phyloP scores from a whole-genome alignment of 2,888 invertebrate genomes.

The Trachelus troglodyta region DNA sequence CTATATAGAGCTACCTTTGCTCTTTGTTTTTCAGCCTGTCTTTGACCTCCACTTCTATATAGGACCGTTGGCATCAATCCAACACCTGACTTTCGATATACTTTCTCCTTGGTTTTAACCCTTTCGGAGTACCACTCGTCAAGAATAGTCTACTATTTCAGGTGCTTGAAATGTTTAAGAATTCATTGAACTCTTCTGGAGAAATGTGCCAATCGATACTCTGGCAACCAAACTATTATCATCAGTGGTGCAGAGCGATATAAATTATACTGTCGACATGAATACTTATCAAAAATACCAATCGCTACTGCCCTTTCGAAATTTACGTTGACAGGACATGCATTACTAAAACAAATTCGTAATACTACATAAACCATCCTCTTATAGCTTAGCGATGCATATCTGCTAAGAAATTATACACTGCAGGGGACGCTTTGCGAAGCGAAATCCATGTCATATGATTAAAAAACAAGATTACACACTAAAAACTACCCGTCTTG shows the following conservation, averaged over 20 bases:
- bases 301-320: neutral
- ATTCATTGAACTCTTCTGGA: neutral
- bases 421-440: neutral
- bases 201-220: neutral
- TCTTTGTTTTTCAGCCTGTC: neutral
- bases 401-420: neutral
- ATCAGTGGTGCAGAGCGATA: neutral
- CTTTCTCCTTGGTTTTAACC: neutral
- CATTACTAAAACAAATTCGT: neutral
- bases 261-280: neutral
- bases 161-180: neutral
- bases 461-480: neutral
- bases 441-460: neutral
- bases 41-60: neutral
- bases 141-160: neutral
- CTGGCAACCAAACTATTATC: neutral
- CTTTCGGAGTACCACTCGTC: neutral
- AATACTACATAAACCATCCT: neutral
- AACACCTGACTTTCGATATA: neutral
- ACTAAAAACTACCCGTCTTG: neutral
- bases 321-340: conserved; percentile 2
- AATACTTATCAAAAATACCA: neutral
- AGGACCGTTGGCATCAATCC: neutral
- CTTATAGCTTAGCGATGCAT: neutral
- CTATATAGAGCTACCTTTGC: neutral